A percentile compares a stretch with the other conserved stretches of the same genome.
Conservation (phyloP, 2,888 invertebrate genomes). For the Dione juno region DNA sequence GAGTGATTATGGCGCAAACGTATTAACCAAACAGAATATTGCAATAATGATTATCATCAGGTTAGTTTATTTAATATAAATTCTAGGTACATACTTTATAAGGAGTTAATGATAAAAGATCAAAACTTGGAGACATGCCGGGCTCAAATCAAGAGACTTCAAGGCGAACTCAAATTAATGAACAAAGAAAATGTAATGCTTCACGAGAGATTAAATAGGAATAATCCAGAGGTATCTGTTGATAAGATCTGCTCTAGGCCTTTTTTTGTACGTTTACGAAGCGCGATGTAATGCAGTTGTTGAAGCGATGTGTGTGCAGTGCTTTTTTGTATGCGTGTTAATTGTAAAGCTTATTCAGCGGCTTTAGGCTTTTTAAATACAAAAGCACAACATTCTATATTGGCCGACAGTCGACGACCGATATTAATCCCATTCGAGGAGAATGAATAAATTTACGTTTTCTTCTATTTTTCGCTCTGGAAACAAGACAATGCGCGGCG, state of each 20-base stretch:
- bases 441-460: too few relatives aligned
- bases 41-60: slow-evolving; percentile 59
- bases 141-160: slow-evolving; percentile 84
- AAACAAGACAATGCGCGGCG: too few relatives aligned
- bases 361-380: background rate
- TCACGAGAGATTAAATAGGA: slow-evolving; percentile 78
- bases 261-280: too few relatives aligned
- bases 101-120: slow-evolving; percentile 86
- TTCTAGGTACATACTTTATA: slow-evolving; percentile 85
- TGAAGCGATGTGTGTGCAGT: too few relatives aligned
- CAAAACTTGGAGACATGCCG: slow-evolving; percentile 85
- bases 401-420: too few relatives aligned
- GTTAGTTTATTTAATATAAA: slow-evolving; percentile 49
- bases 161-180: slow-evolving; percentile 85
- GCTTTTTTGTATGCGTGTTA: background rate
- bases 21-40: slow-evolving; percentile 32
- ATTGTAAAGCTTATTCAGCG: background rate
- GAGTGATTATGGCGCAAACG: slow-evolving; percentile 24
- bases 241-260: too few relatives aligned
- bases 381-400: background rate
- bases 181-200: slow-evolving; percentile 84
- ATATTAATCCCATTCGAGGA: too few relatives aligned
- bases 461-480: too few relatives aligned
- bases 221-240: slow-evolving; percentile 64
- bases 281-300: too few relatives aligned